These are phyloP conservation scores for Conistra vaccinii DNA, from an alignment of 2,888 invertebrate species.

Conservation along the genomic window DNA sequence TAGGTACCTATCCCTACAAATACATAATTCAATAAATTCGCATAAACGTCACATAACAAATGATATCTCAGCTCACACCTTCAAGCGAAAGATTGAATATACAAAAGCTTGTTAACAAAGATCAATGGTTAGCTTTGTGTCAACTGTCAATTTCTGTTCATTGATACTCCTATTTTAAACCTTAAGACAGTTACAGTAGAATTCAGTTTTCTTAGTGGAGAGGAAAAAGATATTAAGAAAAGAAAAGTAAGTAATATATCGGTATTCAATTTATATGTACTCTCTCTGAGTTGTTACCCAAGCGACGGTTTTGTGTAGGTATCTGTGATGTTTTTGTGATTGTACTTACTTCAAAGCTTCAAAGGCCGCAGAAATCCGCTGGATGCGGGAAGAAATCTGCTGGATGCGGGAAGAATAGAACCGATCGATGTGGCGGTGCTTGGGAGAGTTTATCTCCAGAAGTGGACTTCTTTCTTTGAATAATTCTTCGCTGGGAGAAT, in stretches of 20 bases:
- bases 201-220: constrained; percentile 24
- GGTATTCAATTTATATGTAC: constrained; percentile 54
- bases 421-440: no score
- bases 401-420: no score
- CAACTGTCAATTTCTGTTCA: constrained; percentile 29
- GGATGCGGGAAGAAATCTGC: no score
- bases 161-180: constrained; percentile 22
- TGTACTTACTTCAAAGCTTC: not conserved
- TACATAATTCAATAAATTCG: constrained; percentile 12
- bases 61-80: constrained; percentile 47
- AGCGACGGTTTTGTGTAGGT: not conserved
- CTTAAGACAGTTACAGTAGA: fast-evolving
- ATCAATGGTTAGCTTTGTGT: constrained; percentile 56
- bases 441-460: no score
- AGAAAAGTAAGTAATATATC: constrained; percentile 46
- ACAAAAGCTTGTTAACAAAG: constrained; percentile 64
- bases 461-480: no score
- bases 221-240: constrained; percentile 3
- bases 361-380: no score
- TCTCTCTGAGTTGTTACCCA: constrained; percentile 12
- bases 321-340: not conserved
- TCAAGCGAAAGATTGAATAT: constrained; percentile 60
- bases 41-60: constrained; percentile 38
- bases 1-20: not conserved
- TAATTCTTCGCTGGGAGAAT: no score